Percentiles rank a stretch among this genome's conserved stretches.
Conservation (phyloP, 2,113 vertebrate genomes). For the Brienomyrus brachyistius region DNA sequence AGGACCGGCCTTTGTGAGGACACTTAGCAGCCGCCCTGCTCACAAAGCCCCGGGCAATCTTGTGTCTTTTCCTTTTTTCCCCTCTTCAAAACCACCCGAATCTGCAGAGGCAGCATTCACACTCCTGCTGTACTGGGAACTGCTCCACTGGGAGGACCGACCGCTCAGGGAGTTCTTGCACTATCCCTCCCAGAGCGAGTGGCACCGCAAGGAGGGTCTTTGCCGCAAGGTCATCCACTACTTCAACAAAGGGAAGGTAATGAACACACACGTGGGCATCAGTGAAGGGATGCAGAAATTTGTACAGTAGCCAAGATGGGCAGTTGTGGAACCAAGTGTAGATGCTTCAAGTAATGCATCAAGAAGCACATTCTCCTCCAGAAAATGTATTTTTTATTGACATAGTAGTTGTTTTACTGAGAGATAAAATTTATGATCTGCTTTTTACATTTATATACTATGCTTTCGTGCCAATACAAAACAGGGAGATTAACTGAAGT, state of each 20-base stretch:
- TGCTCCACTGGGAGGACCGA: conserved; percentile 91
- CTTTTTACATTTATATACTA: background rate
- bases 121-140: conserved; percentile 91
- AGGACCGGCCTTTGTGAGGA: background rate
- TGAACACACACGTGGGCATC: background rate
- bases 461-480: background rate
- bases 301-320: background rate
- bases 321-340: background rate
- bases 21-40: background rate
- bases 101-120: conserved; percentile 91
- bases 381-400: background rate
- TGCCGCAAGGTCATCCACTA: conserved; percentile 96
- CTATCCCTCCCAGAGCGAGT: conserved; percentile 90
- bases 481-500: background rate
- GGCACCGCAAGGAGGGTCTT: conserved; percentile 93
- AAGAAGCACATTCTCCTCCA: background rate
- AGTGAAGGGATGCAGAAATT: background rate
- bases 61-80: background rate
- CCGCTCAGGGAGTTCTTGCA: conserved; percentile 90
- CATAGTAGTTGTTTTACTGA: background rate
- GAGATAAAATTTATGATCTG: background rate
- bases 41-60: background rate
- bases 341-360: background rate
- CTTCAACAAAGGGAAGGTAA: conserved; percentile 98
- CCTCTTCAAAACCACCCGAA: background rate